Base-by-base conservation (phyloP, 2,113 vertebrate genomes). In the Baryphthengus martii region DNA sequence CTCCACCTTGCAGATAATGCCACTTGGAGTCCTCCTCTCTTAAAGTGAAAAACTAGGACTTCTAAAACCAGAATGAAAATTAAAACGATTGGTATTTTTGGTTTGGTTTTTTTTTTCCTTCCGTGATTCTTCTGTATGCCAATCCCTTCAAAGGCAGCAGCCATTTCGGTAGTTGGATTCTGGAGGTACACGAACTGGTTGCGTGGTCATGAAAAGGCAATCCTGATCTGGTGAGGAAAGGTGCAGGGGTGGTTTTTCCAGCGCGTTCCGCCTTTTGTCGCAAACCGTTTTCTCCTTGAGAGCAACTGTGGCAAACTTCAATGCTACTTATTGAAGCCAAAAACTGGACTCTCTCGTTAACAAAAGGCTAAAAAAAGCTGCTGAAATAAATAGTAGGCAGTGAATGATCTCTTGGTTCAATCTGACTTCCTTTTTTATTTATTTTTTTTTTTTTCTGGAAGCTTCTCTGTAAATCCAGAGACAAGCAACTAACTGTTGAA, bases 111-210 rank as follows among this genome's bases (percentile, higher is more conserved):
- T 3, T 49, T 59, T 68, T 37, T n/a, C n/a, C 10, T 71, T 81
- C 1, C 3, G 3, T 28, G n/a, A 55, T 61, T 80, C 55, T 90
- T 95, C 67, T 95, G 66, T 85, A 39, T 84, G 96, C 96, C 94
- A 96, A 87, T 89, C 92, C 50, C 65, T 97, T 98, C 97, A 96
- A 97, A 93, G 94, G 97, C 97, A 98, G 97, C 96, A 98, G 97
- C 97, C 97, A 80, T 85, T 90, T 91, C 24, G 85, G 93, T 95
- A 92, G 93, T 94, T 90, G 89, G 92, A 61, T 93, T 93, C 71
- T 85, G 76, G 67, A 96, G 94, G 63, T 81, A 73, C 92, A 66
- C 15, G 50, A 66, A 72, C 44, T 52, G 71, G 90, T 97, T 72
- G 25, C n/a, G 77, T 95, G 92, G 91, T 96, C 92, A 68, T 81